Evolutionary conservation across 2,113 vertebrate species (phyloP), one percentile per base, ranked within the genome.

Genomic region (Penelope pileata): DNA sequence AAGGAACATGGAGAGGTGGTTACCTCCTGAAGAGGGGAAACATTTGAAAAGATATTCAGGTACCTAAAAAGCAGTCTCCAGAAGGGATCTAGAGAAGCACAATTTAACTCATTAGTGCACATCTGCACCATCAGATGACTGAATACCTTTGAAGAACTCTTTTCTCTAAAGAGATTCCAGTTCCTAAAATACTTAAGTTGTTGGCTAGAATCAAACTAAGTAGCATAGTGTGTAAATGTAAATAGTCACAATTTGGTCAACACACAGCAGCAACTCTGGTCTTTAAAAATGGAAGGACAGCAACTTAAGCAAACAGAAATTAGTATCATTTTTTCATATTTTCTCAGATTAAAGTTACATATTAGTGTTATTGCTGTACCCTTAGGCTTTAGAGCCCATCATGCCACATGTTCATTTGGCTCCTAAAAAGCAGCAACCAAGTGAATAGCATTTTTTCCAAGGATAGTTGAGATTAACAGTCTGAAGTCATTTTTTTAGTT

Each of bases 381-480:
- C 84, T 86, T 34, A 84, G 72, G 96, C 90, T 96, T 88, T 83
- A 73, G 45, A 78, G 66, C 60, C 86, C 74, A 91, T 87, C 68
- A 40, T 34, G 23, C 76, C 84, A 77, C 84, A 47, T 54, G 76
- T 92, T 96, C 93, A 75, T 89, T 89, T 62, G 72, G 93, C 86
- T 91, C 90, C 91, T 96, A 95, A 93, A 96, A 94, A 94, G 94
- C 68, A 91, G 81, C 74, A 91, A 92, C 84, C 86, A 95, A 96
- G 70, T 76, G 58, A 96, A 84, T 84, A 69, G 73, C 67, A 73
- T 58, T 88, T 96, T 87, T 94, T 77, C 88, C 91, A 89, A 58
- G 82, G 92, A 97, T 88, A 97, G 96, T 76, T 86, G 93, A 96
- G 93, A 91, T 81, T 82, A 96, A 95, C 87, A 89, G 69, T 94